A percentile compares a stretch with the other conserved stretches of the same genome.
These are phyloP conservation scores for Seriola rivoliana DNA, from an alignment of 2,113 vertebrate genomes.

Conservation along the genomic window DNA sequence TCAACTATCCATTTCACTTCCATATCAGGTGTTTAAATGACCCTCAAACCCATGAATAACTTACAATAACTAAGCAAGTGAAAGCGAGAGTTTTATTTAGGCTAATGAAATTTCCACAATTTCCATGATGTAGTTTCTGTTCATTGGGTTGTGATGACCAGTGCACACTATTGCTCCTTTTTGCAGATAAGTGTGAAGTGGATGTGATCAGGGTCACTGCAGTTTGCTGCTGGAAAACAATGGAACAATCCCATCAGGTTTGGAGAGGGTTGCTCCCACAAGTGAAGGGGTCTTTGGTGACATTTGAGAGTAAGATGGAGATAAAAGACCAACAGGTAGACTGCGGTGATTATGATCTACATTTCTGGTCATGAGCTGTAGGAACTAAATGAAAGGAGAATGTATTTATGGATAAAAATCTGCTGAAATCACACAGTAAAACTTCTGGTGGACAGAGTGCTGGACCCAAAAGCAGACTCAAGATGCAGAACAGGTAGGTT, in stretches of 20 bases:
- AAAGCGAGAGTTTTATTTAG: neutral
- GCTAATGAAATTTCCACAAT: neutral
- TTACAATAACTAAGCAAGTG: neutral
- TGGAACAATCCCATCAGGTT: neutral
- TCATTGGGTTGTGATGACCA: neutral
- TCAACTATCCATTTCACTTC: neutral
- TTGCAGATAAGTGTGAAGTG: neutral
- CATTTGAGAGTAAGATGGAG: neutral
- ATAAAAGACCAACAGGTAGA: neutral
- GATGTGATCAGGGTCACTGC: neutral
- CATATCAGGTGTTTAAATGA: neutral
- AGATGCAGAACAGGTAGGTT: neutral
- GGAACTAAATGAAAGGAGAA: neutral
- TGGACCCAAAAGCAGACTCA: neutral
- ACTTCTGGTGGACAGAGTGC: neutral
- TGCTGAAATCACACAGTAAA: neutral
- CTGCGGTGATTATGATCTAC: neutral
- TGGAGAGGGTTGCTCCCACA: no score
- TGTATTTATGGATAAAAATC: neutral
- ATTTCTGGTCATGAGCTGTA: neutral
- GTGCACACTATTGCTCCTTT: neutral
- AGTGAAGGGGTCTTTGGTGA: neutral
- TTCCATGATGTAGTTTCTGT: neutral
- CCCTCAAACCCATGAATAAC: neutral
- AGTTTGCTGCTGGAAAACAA: neutral